Evolutionary conservation across 1,140 invertebrate genomes (phyloP), one percentile per base, ranked within the genome.

Genomic region (Metaphire vulgaris): DNA sequence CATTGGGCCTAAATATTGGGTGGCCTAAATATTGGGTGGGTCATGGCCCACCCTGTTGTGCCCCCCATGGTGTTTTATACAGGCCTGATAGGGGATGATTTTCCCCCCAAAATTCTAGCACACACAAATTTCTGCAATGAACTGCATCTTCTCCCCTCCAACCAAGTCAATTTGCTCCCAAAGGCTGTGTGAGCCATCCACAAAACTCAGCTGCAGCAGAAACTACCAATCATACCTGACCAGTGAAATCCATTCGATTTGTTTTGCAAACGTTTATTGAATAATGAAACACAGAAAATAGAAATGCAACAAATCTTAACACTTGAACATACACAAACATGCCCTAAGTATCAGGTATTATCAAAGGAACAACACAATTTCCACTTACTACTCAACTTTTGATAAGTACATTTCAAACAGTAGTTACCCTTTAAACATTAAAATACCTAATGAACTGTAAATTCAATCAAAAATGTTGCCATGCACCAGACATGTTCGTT

Each of bases 211-310:
- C 21, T 56, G 6, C 41, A 56, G 6, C 21, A 56, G 6, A 12
- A 12, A 56, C 41, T 56, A 56, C 6, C 21, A 56, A 56, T 12
- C 41, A 56, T 12, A 56, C 6, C 41, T 12, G 21, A n/a, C n/a
- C n/a, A n/a, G n/a, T n/a, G n/a, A n/a, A n/a, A n/a, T n/a, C n/a
- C n/a, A n/a, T n/a, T n/a, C n/a, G n/a, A n/a, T n/a, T n/a, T n/a
- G 41, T 56, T 56, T 56, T 56, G 41, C 41, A 56, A 56, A 56
- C 41, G 21, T 56, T 56, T 56, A 56, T 56, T 56, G 41, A 56
- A 56, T 56, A 56, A n/a, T n/a, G n/a, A 56, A 56, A 56, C 41
- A 56, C 41, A 12, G 41, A 56, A 56, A 56, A 56, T 56, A 56
- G 41, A 56, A 56, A 12, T 56, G 41, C 21, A 56, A 56, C 21